phyloP scores from a whole-genome alignment of 2,797 vertebrate species.

The Notolepis coatsorum region DNA sequence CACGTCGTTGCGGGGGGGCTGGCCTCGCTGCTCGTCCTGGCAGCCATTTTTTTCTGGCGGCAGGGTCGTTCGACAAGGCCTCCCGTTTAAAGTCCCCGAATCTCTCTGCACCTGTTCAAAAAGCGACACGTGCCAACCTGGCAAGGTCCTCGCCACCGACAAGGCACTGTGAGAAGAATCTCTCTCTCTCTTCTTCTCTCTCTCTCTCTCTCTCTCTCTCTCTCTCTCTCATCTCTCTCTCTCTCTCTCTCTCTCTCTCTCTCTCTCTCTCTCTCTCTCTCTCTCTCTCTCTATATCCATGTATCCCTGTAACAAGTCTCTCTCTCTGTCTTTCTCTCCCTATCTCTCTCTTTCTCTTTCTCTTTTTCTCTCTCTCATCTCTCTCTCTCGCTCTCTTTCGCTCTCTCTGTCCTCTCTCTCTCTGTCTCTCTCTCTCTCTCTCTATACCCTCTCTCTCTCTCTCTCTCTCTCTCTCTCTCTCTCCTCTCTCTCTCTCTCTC shows the following conservation, averaged over 20 bases:
- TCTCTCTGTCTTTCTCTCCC: constrained; percentile 2
- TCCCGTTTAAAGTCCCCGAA: constrained; percentile 17
- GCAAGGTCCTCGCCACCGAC: constrained; percentile 18
- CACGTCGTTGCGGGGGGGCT: neutral
- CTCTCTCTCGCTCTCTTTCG: constrained; percentile 10
- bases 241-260: constrained; percentile 1
- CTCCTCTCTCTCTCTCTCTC: constrained; percentile 1
- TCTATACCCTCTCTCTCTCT: constrained; percentile 10
- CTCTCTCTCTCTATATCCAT: constrained; percentile 8
- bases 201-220: neutral
- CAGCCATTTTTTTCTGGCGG: constrained; percentile 14
- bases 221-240: constrained; percentile 14
- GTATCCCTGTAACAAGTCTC: too few species aligned
- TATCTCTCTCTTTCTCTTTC: constrained; percentile 14
- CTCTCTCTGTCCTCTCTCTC: constrained; percentile 7
- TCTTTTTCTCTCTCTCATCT: constrained; percentile 2
- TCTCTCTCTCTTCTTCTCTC: constrained; percentile 12
- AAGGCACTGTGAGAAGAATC: constrained; percentile 17
- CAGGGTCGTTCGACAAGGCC: constrained; percentile 9
- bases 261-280: constrained; percentile 9
- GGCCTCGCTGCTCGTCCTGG: neutral
- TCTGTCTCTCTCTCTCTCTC: neutral
- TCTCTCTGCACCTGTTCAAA: constrained; percentile 30
- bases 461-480: constrained; percentile 9
- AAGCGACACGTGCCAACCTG: constrained; percentile 28